Percentiles rank a stretch among this genome's conserved stretches.
Evolutionary conservation across 2,113 vertebrate species (phyloP).

Genomic region (Menura novaehollandiae): DNA sequence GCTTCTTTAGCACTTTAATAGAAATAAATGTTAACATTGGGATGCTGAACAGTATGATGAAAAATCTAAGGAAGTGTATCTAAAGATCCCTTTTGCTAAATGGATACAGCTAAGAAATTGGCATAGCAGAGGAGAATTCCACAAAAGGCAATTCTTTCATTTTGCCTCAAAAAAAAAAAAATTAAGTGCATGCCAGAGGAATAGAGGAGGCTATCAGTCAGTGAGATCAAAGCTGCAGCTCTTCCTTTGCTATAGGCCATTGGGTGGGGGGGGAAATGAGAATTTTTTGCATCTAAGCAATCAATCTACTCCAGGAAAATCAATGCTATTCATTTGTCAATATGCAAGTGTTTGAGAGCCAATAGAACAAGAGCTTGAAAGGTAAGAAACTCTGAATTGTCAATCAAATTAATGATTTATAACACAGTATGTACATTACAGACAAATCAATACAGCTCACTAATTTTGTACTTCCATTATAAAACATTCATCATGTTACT

Average conservation of each 20-base stretch:
- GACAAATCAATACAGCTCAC: not conserved
- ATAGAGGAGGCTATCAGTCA: not conserved
- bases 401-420: not conserved
- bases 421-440: not conserved
- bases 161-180: not conserved
- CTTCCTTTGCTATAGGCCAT: not conserved
- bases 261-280: not conserved
- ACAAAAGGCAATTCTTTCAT: not conserved
- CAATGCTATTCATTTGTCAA: not conserved
- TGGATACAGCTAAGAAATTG: not conserved
- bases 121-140: not conserved
- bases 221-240: constrained; percentile 10
- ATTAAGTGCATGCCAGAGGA: not conserved
- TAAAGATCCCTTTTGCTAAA: not conserved
- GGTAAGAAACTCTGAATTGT: not conserved
- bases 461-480: not conserved
- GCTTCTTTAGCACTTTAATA: not conserved
- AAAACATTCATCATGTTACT: not conserved
- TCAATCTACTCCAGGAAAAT: not conserved
- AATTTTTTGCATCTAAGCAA: not conserved
- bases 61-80: not conserved
- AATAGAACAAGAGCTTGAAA: not conserved
- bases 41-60: not conserved
- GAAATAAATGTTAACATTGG: not conserved
- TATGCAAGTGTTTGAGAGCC: not conserved